Conservation (phyloP, 2,113 vertebrate species). For the Vanacampus margaritifer region DNA sequence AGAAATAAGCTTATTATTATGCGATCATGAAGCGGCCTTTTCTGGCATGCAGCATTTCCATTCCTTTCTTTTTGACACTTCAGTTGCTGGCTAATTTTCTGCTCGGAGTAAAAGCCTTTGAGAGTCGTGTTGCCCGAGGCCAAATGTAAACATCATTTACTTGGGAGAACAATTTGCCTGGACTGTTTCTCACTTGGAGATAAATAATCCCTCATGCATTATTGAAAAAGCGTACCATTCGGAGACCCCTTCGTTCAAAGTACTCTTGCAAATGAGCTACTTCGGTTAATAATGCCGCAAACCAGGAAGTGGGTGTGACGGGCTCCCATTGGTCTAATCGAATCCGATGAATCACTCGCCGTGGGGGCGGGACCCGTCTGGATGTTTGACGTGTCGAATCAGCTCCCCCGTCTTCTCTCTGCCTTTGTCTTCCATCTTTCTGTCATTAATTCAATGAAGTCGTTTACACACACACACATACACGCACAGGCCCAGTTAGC, state of each 20-base stretch:
- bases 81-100: conserved; percentile 43
- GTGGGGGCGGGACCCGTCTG: conserved; percentile 37
- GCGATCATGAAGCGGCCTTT: not conserved
- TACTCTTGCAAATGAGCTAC: conserved; percentile 10
- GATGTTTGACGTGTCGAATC: conserved; percentile 66
- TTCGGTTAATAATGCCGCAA: not conserved
- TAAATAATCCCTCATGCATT: conserved; percentile 63
- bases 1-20: not conserved
- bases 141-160: conserved; percentile 58
- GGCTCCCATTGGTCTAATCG: conserved; percentile 57
- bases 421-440: conserved; percentile 44
- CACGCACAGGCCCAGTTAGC: too few species aligned
- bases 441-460: conserved; percentile 56
- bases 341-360: conserved; percentile 49
- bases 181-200: conserved; percentile 55
- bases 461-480: conserved; percentile 1
- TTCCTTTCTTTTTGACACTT: conserved; percentile 34
- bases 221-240: conserved; percentile 36
- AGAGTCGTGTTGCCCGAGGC: conserved; percentile 47
- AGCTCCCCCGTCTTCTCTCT: conserved; percentile 35
- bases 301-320: conserved; percentile 46
- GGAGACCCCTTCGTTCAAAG: not conserved
- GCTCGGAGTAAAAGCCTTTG: conserved; percentile 25
- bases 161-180: conserved; percentile 61
- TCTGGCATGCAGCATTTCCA: not conserved